A percentile compares a stretch with the other conserved stretches of the same genome.
phyloP scores from a whole-genome alignment of 2,888 invertebrate species.

The Diplazon laetatorius region DNA sequence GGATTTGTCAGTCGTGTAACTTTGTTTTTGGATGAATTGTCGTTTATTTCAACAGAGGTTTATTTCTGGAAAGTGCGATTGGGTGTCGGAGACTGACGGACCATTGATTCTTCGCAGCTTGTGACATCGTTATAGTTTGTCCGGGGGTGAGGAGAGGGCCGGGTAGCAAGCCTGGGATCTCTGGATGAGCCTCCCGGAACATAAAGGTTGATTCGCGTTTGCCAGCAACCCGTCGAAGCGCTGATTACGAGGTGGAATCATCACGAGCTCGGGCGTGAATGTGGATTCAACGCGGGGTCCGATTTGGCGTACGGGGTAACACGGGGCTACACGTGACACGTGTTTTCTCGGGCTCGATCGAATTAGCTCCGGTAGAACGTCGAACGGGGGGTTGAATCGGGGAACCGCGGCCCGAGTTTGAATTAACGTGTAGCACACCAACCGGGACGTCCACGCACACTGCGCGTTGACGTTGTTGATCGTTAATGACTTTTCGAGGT shows the following conservation, averaged over 20 bases:
- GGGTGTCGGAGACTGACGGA: too few relatives aligned
- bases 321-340: constrained; percentile 61
- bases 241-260: constrained; percentile 48
- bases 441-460: not conserved
- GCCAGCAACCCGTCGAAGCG: constrained; percentile 41
- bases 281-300: constrained; percentile 7
- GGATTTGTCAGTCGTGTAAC: too few relatives aligned
- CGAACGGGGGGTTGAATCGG: constrained; percentile 37
- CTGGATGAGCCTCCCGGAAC: constrained; percentile 21
- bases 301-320: constrained; percentile 47
- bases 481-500: constrained; percentile 55
- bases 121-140: constrained; percentile 48
- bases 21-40: not conserved
- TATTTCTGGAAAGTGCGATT: too few relatives aligned
- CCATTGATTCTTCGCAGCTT: too few relatives aligned
- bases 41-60: too few relatives aligned
- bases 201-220: constrained; percentile 55
- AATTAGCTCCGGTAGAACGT: constrained; percentile 63
- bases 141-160: too few relatives aligned
- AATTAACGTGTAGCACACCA: constrained; percentile 20
- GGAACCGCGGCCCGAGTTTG: constrained; percentile 30
- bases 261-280: too few relatives aligned
- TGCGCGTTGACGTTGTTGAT: constrained; percentile 34
- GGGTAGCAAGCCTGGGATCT: constrained; percentile 36
- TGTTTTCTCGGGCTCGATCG: constrained; percentile 67